Evolutionary conservation across 2,888 invertebrate species (phyloP).

Genomic region (Standfussiana lucernea): DNA sequence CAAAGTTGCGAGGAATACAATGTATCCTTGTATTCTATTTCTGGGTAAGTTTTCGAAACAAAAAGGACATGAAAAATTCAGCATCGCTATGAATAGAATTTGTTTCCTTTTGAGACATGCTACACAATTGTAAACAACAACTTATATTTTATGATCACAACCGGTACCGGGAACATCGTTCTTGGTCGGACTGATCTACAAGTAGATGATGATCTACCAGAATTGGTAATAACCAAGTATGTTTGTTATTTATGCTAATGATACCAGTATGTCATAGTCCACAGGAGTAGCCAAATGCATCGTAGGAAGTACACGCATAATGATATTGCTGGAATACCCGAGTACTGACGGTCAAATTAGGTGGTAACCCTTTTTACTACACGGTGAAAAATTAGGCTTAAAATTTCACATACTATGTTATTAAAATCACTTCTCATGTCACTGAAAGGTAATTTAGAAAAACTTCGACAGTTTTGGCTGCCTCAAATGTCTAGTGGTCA

Average conservation of each 20-base stretch:
- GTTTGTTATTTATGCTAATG: background rate
- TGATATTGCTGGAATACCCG: background rate
- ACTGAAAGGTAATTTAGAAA: no score
- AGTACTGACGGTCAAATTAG: background rate
- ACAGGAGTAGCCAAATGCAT: no score
- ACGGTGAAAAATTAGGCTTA: no score
- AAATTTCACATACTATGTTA: no score
- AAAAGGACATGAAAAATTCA: conserved; percentile 36
- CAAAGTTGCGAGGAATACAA: conserved; percentile 44
- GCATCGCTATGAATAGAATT: background rate
- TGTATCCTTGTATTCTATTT: conserved; percentile 16
- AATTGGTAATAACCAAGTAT: background rate
- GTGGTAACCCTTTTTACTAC: background rate
- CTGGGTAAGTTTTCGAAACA: conserved; percentile 11
- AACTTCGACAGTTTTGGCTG: no score
- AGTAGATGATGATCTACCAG: background rate
- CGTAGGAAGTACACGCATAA: background rate
- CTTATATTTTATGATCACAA: background rate
- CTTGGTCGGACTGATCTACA: no score
- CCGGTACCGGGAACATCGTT: background rate
- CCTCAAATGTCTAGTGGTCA: no score
- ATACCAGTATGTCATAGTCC: background rate
- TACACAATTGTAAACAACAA: background rate
- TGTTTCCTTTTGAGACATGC: conserved; percentile 5
- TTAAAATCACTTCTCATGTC: no score